A percentile compares a stretch with the other conserved stretches of the same genome.
phyloP scores from a whole-genome alignment of 2,113 vertebrate genomes.

The Oryzias javanicus region DNA sequence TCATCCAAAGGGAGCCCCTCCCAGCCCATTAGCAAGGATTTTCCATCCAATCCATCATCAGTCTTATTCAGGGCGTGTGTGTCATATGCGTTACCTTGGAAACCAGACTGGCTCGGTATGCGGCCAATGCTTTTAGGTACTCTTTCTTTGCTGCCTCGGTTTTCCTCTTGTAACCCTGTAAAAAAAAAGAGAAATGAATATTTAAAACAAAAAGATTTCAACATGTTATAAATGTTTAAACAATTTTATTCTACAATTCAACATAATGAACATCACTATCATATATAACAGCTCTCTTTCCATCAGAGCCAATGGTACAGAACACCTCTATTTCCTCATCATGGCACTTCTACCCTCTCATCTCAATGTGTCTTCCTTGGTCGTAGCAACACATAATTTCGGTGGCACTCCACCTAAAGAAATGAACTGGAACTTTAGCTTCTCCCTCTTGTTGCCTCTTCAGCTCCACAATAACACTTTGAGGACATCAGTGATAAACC shows the following conservation, averaged over 20 bases:
- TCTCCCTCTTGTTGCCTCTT: constrained; percentile 29
- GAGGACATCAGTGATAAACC: constrained; percentile 62
- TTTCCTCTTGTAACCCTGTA: constrained; percentile 98
- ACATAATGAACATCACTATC: constrained; percentile 24
- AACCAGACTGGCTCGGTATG: constrained; percentile 97
- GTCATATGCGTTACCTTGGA: constrained; percentile 91
- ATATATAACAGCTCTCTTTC: constrained; percentile 60
- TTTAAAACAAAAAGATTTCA: constrained; percentile 49
- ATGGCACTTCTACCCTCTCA: constrained; percentile 70
- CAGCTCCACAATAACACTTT: constrained; percentile 58
- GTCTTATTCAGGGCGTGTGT: constrained; percentile 61
- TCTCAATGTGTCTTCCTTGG: constrained; percentile 71
- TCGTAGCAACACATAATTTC: constrained; percentile 72
- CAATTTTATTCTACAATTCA: constrained; percentile 31
- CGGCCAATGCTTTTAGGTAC: constrained; percentile 97
- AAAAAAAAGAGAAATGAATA: constrained; percentile 57
- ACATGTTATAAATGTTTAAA: constrained; percentile 38
- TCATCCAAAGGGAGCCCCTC: constrained; percentile 49
- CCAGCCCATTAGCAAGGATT: constrained; percentile 72
- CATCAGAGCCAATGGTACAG: constrained; percentile 72
- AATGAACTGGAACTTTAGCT: constrained; percentile 70
- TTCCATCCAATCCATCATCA: constrained; percentile 78
- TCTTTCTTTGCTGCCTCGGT: constrained; percentile 99
- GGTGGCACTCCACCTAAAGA: constrained; percentile 74
- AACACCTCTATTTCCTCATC: constrained; percentile 74